Conservation (phyloP, 1,140 invertebrate species). For the Drosophila dunni region DNA sequence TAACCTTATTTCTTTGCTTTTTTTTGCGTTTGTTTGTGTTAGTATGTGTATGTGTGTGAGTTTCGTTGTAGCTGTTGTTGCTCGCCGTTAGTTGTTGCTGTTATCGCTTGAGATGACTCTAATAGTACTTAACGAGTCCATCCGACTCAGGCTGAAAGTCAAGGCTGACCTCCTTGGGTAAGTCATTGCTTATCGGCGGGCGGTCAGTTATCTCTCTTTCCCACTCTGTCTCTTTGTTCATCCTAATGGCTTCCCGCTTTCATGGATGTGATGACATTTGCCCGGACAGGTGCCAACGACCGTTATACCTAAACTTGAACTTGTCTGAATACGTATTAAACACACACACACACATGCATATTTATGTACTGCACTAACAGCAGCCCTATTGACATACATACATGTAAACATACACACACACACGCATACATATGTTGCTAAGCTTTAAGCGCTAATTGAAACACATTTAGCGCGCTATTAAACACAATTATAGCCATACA, state of each 20-base stretch:
- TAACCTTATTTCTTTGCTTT: conserved; percentile 81
- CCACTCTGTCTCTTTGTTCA: background rate
- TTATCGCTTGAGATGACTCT: conserved; percentile 48
- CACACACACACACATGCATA: conserved; percentile 2
- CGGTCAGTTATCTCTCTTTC: conserved; percentile 14
- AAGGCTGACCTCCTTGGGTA: conserved; percentile 17
- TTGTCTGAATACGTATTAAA: conserved; percentile 22
- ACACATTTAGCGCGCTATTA: conserved; percentile 79
- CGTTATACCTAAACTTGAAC: conserved; percentile 55
- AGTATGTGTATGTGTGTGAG: conserved; percentile 34
- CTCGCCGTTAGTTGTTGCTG: conserved; percentile 36
- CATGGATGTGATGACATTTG: background rate
- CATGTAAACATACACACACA: background rate
- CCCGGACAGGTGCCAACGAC: conserved; percentile 48
- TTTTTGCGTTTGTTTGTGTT: conserved; percentile 49
- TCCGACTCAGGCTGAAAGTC: conserved; percentile 8
- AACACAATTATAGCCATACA: conserved; percentile 74
- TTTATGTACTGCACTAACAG: conserved; percentile 8
- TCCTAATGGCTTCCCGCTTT: conserved; percentile 4
- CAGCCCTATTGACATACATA: conserved; percentile 54
- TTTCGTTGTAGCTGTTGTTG: conserved; percentile 35
- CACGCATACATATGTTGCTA: conserved; percentile 19
- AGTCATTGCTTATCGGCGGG: conserved; percentile 14
- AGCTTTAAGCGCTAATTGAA: conserved; percentile 71
- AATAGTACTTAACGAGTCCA: conserved; percentile 19